Evolutionary conservation across 2,888 invertebrate genomes (phyloP).

Genomic region (Drosophila histrio): DNA sequence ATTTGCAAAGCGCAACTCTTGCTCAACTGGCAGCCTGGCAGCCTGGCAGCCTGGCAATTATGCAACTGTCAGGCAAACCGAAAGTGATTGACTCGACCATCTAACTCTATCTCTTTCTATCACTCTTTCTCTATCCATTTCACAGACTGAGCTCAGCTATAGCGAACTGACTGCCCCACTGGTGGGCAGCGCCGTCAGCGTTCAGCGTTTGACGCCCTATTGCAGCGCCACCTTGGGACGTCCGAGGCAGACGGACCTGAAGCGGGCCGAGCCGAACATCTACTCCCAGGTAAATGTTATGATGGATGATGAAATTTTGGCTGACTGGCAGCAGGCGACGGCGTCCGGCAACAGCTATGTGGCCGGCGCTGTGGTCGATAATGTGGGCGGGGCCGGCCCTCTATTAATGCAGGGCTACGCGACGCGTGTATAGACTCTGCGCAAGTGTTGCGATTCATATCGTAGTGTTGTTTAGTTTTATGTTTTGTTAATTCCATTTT

Average conservation of each 20-base stretch:
- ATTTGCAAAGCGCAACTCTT: neutral
- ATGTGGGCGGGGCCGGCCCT: conserved; percentile 58
- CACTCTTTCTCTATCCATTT: neutral
- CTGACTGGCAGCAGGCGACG: conserved; percentile 68
- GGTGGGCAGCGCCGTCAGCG: conserved; percentile 66
- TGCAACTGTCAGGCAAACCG: conserved; percentile 23
- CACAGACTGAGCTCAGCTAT: conserved; percentile 83
- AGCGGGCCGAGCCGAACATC: conserved; percentile 84
- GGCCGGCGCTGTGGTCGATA: conserved; percentile 74
- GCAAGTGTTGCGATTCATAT: neutral
- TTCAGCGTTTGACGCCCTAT: conserved; percentile 82
- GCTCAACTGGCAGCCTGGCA: conserved; percentile 3
- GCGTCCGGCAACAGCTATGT: conserved; percentile 63
- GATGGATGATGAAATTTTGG: conserved; percentile 79
- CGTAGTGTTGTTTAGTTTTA: conserved; percentile 37
- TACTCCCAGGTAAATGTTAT: conserved; percentile 85
- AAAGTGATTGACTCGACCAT: conserved; percentile 41
- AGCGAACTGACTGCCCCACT: conserved; percentile 78
- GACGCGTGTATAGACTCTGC: conserved; percentile 63
- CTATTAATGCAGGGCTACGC: conserved; percentile 73
- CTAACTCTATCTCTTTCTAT: neutral
- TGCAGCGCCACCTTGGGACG: conserved; percentile 84
- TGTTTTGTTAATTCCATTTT: conserved; percentile 25
- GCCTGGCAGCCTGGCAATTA: conserved; percentile 25
- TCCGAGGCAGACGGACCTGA: conserved; percentile 83